A percentile compares a stretch with the other conserved stretches of the same genome.
Evolutionary conservation across 2,113 vertebrate genomes (phyloP).

Genomic region (Sisor rabdophorus): DNA sequence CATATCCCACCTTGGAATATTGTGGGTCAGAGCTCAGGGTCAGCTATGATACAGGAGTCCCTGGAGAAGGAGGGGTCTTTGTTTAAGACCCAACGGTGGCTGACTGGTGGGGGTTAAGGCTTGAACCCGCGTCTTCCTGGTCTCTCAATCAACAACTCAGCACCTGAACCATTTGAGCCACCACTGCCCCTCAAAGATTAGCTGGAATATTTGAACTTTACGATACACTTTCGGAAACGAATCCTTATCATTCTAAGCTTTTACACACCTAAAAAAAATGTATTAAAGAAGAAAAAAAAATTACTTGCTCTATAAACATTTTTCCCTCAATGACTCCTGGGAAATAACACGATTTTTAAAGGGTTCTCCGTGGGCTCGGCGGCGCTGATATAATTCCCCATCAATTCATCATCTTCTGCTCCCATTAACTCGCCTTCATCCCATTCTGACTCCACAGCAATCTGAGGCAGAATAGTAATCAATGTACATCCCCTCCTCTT

Average conservation of each 20-base stretch:
- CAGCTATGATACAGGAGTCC: too few species aligned
- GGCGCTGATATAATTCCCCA: constrained; percentile 20
- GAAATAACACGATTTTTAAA: constrained; percentile 23
- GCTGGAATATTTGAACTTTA: not conserved
- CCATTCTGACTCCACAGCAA: constrained; percentile 19
- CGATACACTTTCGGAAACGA: not conserved
- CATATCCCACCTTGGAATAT: too few species aligned
- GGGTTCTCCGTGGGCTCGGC: not conserved
- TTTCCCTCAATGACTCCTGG: constrained; percentile 10
- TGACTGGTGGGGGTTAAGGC: too few species aligned
- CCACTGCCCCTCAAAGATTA: not conserved
- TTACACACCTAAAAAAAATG: not conserved
- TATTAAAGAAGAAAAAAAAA: not conserved
- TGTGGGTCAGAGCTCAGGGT: too few species aligned
- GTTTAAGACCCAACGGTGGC: too few species aligned
- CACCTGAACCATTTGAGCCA: too few species aligned
- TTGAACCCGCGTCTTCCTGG: too few species aligned
- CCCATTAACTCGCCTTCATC: constrained; percentile 26
- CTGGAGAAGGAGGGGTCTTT: too few species aligned
- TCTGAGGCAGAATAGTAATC: constrained; percentile 35
- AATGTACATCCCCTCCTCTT: constrained; percentile 19
- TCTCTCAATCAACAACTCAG: too few species aligned
- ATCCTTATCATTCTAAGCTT: not conserved
- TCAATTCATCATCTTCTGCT: constrained; percentile 23
- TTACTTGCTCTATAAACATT: not conserved